Percentiles rank a stretch among this genome's conserved stretches.
phyloP scores from a whole-genome alignment of 1,140 invertebrate genomes.

The Eupeodes corollae region DNA sequence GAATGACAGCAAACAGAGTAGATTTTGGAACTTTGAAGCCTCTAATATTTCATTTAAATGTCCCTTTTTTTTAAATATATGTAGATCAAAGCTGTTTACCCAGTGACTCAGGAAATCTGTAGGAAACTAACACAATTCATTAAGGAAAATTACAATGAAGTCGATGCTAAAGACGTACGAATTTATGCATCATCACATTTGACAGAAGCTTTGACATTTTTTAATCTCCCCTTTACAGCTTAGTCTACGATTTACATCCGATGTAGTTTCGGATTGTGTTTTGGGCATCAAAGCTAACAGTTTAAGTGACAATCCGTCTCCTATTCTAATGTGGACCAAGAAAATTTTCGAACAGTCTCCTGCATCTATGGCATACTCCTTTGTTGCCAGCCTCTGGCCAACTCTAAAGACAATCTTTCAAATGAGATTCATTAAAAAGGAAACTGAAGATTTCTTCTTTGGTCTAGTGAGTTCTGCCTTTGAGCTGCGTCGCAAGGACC shows the following conservation, averaged over 20 bases:
- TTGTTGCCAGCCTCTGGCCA: constrained; percentile 14
- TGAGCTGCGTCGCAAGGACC: constrained; percentile 14
- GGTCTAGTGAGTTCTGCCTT: constrained; percentile 24
- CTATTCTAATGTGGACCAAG: constrained; percentile 13
- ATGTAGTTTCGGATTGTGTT: constrained; percentile 40
- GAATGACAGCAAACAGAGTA: constrained; percentile 38
- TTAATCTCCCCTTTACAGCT: constrained; percentile 10
- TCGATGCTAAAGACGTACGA: constrained; percentile 21
- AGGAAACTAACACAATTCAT: constrained; percentile 17
- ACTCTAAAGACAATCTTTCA: constrained; percentile 10
- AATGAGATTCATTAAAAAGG: constrained; percentile 15
- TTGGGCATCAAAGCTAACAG: constrained; percentile 38
- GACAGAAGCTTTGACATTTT: background rate
- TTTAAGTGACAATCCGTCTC: constrained; percentile 23
- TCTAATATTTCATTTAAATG: background rate
- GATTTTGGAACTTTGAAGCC: constrained; percentile 4
- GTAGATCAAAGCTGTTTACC: constrained; percentile 28
- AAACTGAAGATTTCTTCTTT: constrained; percentile 26
- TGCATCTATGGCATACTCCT: constrained; percentile 13
- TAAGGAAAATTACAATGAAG: constrained; percentile 7
- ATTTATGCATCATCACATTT: constrained; percentile 6
- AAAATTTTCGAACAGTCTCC: constrained; percentile 17
- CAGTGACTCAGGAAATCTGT: constrained; percentile 26
- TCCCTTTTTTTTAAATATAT: too few species aligned
- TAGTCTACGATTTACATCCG: constrained; percentile 37